Evolutionary conservation across 1,140 invertebrate genomes (phyloP), one percentile per base, ranked within the genome.

Genomic region (Lordiphosa mommai): DNA sequence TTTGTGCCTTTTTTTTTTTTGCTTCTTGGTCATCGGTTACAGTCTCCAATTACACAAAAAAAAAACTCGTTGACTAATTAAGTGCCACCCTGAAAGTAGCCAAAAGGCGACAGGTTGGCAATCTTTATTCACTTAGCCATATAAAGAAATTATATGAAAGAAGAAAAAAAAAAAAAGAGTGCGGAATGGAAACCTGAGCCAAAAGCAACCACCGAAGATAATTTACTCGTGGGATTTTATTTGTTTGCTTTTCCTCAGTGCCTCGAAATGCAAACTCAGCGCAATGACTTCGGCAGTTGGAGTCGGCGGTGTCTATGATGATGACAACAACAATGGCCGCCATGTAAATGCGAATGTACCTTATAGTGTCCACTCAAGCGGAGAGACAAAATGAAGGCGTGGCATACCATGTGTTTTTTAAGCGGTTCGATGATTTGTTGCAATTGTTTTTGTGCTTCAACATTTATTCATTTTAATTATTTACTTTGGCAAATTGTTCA

Each of bases 391-490:
- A n/a, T n/a, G 60, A 38, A 44, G 17, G 27, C 33, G 40, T 27
- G 40, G 40, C 23, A 7, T 43, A 20, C 40, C 29, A 30, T 61
- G 41, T 61, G 9, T 27, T 38, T 47, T 33, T 33, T 4, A 13
- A 1, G 10, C n/a, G 6, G 5, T 37, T 12, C 13, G 3, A 37
- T 47, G 36, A 27, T 49, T 20, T 33, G 33, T 47, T 59, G 43
- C 43, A 50, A 68, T 70, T 49, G 55, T 44, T 14, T 36, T 38
- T 52, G 20, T 46, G 29, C 37, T 29, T 61, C 50, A 36, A 37
- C 69, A 33, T 67, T 82, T 68, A 77, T 77, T 82, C 76, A 77
- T 77, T 84, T 84, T 84, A 84, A 84, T 84, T 84, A 69, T 84
- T 84, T 84, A 77, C 77, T 77, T 84, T 77, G 77, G 53, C 77